Percentiles rank a stretch among this genome's conserved stretches.
Evolutionary conservation across 2,888 invertebrate genomes (phyloP).

Genomic region (Masnerella sp.): DNA sequence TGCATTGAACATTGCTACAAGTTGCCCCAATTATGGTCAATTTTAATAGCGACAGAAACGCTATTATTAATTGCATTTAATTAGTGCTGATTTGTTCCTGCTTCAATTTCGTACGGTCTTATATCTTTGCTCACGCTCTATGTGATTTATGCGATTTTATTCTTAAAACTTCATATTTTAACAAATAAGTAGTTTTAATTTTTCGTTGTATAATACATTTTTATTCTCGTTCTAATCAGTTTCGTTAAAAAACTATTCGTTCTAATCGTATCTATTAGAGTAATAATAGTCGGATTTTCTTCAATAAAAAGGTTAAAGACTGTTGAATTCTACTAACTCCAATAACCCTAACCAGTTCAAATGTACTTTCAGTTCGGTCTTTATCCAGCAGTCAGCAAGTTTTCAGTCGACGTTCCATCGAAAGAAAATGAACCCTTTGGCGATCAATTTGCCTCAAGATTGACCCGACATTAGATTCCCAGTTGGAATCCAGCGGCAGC

Average conservation of each 20-base stretch:
- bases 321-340: too few relatives aligned
- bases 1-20: constrained; percentile 12
- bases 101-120: neutral
- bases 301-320: too few relatives aligned
- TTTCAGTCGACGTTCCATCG: neutral
- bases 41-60: constrained; percentile 2
- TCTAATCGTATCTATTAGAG: too few relatives aligned
- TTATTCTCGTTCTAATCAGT: too few relatives aligned
- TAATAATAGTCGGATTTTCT: too few relatives aligned
- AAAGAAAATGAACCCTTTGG: constrained; percentile 6
- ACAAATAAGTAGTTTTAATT: too few relatives aligned
- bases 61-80: constrained; percentile 10
- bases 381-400: neutral
- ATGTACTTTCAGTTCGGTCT: too few relatives aligned
- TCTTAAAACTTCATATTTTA: too few relatives aligned
- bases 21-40: constrained; percentile 11
- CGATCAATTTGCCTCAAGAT: constrained; percentile 10
- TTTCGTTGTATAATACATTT: too few relatives aligned
- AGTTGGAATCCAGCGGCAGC: constrained; percentile 4
- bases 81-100: neutral
- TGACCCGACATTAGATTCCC: neutral
- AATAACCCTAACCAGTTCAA: too few relatives aligned
- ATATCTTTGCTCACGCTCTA: neutral
- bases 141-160: too few relatives aligned
- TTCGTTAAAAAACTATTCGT: too few relatives aligned